Evolutionary conservation across 2,797 vertebrate genomes (phyloP).

Genomic region (Apogon talboti): DNA sequence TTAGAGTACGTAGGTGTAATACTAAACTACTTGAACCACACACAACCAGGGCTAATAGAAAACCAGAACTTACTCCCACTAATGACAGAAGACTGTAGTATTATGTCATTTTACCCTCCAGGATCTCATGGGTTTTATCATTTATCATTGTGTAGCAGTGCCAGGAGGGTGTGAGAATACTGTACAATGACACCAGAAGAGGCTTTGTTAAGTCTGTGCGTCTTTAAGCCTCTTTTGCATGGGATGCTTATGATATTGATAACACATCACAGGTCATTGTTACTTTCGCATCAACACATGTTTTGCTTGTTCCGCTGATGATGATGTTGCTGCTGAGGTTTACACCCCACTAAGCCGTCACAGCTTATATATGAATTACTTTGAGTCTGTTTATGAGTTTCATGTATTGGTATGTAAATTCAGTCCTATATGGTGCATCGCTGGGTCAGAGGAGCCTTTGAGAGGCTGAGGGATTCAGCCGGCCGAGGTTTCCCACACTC

Average conservation of each 20-base stretch:
- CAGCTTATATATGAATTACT: slow-evolving; percentile 46
- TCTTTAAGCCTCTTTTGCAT: slow-evolving; percentile 13
- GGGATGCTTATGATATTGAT: slow-evolving; percentile 9
- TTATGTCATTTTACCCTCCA: not conserved
- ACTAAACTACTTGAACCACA: slow-evolving; percentile 23
- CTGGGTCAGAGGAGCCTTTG: slow-evolving; percentile 68
- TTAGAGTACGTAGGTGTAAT: slow-evolving; percentile 24
- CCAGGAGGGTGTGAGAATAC: slow-evolving; percentile 24
- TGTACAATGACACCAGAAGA: slow-evolving; percentile 8
- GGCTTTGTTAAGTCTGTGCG: slow-evolving; percentile 2
- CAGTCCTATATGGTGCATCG: slow-evolving; percentile 48
- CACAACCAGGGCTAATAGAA: slow-evolving; percentile 6
- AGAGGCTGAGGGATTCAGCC: slow-evolving; percentile 64
- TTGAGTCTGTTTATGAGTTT: slow-evolving; percentile 56
- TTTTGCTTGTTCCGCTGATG: slow-evolving; percentile 14
- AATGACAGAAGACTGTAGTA: slow-evolving; percentile 6
- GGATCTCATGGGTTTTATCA: not conserved
- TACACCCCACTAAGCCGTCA: slow-evolving; percentile 2
- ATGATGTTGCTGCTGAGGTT: slow-evolving; percentile 19
- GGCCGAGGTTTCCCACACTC: slow-evolving; percentile 80
- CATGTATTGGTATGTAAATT: slow-evolving; percentile 83
- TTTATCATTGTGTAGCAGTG: slow-evolving; percentile 6
- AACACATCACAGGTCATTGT: slow-evolving; percentile 14
- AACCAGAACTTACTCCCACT: slow-evolving; percentile 12
- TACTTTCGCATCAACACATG: slow-evolving; percentile 1